phyloP scores from a whole-genome alignment of 2,113 vertebrate species.

The Ceratotherium simum region DNA sequence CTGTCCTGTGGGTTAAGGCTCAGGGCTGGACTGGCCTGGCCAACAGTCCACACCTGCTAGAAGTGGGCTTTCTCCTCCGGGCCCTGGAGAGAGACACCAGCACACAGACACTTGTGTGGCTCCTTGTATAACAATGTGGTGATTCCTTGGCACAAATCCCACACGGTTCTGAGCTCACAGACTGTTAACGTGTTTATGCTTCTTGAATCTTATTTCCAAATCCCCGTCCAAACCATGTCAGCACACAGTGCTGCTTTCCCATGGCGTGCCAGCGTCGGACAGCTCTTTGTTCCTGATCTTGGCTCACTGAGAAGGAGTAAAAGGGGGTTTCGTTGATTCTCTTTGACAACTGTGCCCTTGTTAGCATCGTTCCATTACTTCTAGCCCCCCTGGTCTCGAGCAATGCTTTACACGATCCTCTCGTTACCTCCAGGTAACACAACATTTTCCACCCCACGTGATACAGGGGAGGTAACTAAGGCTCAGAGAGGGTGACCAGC shows the following conservation, averaged over 20 bases:
- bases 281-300: background rate
- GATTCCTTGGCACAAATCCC: background rate
- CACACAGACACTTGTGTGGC: rapidly evolving
- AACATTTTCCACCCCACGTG: background rate
- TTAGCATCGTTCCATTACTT: background rate
- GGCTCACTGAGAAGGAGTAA: background rate
- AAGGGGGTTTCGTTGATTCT: background rate
- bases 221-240: background rate
- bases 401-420: background rate
- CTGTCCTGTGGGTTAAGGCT: background rate
- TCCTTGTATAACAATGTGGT: background rate
- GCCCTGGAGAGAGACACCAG: background rate
- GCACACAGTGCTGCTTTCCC: background rate
- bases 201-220: background rate
- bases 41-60: background rate
- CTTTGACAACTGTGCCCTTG: background rate
- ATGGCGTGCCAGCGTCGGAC: too few species aligned
- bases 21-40: background rate
- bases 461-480: background rate
- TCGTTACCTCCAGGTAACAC: too few species aligned
- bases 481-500: background rate
- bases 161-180: background rate
- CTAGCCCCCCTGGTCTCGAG: background rate
- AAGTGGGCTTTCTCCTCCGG: background rate
- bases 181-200: background rate